Conservation (phyloP, 1,140 invertebrate genomes). For the Rhyacophila brunnea region DNA sequence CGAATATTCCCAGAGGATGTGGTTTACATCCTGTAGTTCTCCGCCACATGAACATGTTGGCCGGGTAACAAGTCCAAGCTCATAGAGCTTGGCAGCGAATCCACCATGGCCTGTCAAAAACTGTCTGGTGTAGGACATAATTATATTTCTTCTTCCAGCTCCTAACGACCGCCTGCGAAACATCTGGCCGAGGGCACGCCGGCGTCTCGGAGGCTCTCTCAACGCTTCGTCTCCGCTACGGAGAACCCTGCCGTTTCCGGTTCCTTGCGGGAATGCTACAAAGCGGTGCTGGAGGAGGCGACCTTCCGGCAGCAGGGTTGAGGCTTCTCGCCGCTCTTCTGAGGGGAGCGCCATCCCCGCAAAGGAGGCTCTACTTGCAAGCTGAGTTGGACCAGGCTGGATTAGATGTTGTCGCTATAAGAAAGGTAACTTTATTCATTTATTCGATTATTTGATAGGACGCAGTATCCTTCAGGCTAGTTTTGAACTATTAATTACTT, state of each 20-base stretch:
- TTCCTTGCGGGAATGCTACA: constrained; percentile 86
- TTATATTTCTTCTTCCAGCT: too few species aligned
- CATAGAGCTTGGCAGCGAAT: too few species aligned
- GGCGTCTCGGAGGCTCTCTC: constrained; percentile 88
- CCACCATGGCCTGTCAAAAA: too few species aligned
- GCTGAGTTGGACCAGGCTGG: constrained; percentile 84
- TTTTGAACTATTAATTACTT: too few species aligned
- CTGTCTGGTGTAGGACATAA: too few species aligned
- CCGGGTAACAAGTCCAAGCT: too few species aligned
- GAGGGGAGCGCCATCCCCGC: constrained; percentile 68
- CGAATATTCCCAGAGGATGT: too few species aligned
- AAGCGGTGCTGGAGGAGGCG: constrained; percentile 61
- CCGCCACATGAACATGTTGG: too few species aligned
- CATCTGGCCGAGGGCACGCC: constrained; percentile 68
- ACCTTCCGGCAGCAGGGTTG: constrained; percentile 78
- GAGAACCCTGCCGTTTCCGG: constrained; percentile 88
- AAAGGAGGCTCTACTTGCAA: constrained; percentile 84
- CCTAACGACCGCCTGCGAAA: constrained; percentile 72
- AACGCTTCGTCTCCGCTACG: constrained; percentile 81
- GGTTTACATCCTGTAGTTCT: too few species aligned
- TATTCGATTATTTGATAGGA: too few species aligned
- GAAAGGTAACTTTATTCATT: constrained; percentile 58
- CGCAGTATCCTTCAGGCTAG: too few species aligned
- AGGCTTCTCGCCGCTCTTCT: constrained; percentile 83
- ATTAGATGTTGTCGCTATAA: constrained; percentile 67